Evolutionary conservation across 2,797 vertebrate species (phyloP).

Genomic region (Cichlasoma orientale): DNA sequence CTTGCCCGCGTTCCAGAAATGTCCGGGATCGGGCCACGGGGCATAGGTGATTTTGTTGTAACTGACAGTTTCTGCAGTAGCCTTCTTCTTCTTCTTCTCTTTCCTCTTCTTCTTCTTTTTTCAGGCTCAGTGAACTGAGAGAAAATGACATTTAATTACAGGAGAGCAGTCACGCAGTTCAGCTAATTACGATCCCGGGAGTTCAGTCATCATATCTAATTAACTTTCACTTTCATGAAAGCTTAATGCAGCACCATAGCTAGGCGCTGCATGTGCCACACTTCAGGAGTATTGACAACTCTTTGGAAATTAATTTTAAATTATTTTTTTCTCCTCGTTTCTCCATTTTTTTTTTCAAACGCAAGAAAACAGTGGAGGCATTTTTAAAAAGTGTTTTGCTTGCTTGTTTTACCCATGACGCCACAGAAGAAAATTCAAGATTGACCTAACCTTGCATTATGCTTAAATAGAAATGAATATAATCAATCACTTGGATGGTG

Average conservation of each 20-base stretch:
- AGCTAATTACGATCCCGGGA: conserved; percentile 91
- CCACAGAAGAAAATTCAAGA: conserved; percentile 51
- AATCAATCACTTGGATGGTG: conserved; percentile 67
- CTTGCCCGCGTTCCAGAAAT: conserved; percentile 32
- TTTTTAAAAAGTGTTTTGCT: conserved; percentile 5
- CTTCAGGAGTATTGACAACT: conserved; percentile 84
- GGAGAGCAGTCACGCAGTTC: conserved; percentile 89
- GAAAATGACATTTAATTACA: conserved; percentile 95
- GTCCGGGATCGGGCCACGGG: conserved; percentile 53
- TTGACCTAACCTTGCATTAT: conserved; percentile 57
- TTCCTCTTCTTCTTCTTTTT: conserved; percentile 62
- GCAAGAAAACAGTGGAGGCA: conserved; percentile 4
- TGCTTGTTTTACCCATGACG: conserved; percentile 36
- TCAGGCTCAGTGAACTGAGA: conserved; percentile 85
- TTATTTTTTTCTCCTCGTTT: conserved; percentile 44
- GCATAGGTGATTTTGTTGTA: conserved; percentile 76
- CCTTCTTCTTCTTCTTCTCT: conserved; percentile 22
- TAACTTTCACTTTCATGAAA: conserved; percentile 93
- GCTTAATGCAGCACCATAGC: conserved; percentile 85
- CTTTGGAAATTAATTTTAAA: conserved; percentile 81
- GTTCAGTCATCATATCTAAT: conserved; percentile 94
- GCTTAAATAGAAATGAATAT: conserved; percentile 66
- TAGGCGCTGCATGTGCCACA: conserved; percentile 71
- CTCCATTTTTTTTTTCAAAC: conserved; percentile 4
- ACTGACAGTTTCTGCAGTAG: conserved; percentile 76